A percentile compares a stretch with the other conserved stretches of the same genome.
Conservation (phyloP, 2,888 invertebrate species). For the Cephus spinipes region DNA sequence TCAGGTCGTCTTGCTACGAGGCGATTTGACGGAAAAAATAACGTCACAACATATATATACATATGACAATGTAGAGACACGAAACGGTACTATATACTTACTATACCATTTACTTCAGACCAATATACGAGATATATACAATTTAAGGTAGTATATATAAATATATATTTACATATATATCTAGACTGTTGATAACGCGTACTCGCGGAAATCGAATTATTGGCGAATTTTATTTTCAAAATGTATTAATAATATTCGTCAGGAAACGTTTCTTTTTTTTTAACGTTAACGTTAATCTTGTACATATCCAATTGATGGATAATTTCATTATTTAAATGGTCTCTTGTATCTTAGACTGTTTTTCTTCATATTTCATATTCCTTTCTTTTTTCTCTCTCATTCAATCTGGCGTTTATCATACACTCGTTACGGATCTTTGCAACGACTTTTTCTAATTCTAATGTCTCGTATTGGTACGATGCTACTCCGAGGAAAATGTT, state of each 20-base stretch:
- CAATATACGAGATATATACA: not conserved
- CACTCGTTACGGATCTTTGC: not conserved
- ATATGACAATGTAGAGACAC: not conserved
- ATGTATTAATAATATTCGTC: not conserved
- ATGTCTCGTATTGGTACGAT: not conserved
- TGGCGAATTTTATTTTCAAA: not conserved
- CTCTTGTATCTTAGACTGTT: not conserved
- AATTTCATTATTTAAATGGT: not conserved
- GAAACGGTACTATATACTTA: not conserved
- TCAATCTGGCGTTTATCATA: not conserved
- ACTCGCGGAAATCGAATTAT: not conserved
- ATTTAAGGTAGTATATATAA: not conserved
- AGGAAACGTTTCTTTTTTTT: too few relatives aligned
- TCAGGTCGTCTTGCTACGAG: too few relatives aligned
- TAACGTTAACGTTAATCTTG: not conserved
- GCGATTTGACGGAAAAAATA: too few relatives aligned
- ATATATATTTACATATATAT: not conserved
- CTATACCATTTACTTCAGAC: not conserved
- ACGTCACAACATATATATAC: not conserved
- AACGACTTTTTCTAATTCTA: not conserved
- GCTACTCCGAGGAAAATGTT: too few relatives aligned
- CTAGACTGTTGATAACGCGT: not conserved
- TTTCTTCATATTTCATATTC: not conserved
- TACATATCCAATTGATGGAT: not conserved
- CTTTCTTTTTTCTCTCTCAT: not conserved